Percentiles rank a stretch among this genome's conserved stretches.
Evolutionary conservation across 2,797 vertebrate species (phyloP).

Genomic region (Catostomus latipinnis): DNA sequence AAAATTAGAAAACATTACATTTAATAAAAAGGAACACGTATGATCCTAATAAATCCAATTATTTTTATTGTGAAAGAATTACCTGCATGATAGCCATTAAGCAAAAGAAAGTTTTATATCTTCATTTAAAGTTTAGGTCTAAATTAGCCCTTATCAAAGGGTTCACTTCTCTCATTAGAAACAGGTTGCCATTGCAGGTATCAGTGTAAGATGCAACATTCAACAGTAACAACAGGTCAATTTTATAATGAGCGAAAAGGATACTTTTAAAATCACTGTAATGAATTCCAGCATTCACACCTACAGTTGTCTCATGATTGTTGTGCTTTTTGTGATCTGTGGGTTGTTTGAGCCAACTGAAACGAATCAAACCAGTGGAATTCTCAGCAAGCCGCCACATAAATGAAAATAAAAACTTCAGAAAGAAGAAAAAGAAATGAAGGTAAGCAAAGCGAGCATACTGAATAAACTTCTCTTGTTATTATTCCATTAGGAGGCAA

Average conservation of each 20-base stretch:
- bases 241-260: conserved; percentile 46
- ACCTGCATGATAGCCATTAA: conserved; percentile 20
- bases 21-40: conserved; percentile 7
- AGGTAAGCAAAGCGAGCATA: not conserved
- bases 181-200: conserved; percentile 3
- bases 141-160: conserved; percentile 48
- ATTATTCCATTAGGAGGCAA: not conserved
- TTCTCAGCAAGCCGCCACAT: conserved; percentile 4
- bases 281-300: conserved; percentile 29
- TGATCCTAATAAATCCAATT: conserved; percentile 47
- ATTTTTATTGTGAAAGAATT: conserved; percentile 5
- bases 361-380: conserved; percentile 1
- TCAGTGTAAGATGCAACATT: conserved; percentile 23
- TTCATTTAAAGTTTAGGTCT: conserved; percentile 38
- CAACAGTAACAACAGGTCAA: conserved; percentile 38
- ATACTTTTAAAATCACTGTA: conserved; percentile 12
- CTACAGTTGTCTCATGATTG: conserved; percentile 19
- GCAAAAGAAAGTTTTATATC: conserved; percentile 27
- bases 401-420: not conserved
- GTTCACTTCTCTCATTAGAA: conserved; percentile 34
- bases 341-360: not conserved
- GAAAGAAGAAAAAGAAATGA: not conserved
- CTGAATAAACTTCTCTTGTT: conserved; percentile 12
- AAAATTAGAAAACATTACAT: not conserved
- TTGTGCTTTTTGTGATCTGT: conserved; percentile 20